Base-by-base conservation (phyloP, 1,140 invertebrate genomes). In the Melipona quadrifasciata region DNA sequence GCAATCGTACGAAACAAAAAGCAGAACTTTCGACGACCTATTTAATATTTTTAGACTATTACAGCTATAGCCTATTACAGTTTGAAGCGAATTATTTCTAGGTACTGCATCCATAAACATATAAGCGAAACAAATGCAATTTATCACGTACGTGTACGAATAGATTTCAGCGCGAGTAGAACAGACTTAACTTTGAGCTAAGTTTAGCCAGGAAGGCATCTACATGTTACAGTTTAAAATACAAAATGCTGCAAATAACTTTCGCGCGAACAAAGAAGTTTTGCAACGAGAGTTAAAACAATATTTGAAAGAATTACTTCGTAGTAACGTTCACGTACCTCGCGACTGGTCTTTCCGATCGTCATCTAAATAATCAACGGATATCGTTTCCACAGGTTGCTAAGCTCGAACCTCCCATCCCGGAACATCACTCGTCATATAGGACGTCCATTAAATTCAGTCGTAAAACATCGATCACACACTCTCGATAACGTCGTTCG, bases 381-480 rank as follows among this genome's bases (percentile, higher is more conserved):
- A 16, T 39, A 31, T 14, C 14, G 27, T 64, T 17, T 8, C 14
- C 27, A 57, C 73, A 57, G 27, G 65, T 31, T 34, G 19, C 19
- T 16, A 65, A 82, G 31, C n/a, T 64, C 65, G 16, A 71, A 57
- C 34, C 47, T 64, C 47, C 53, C 51, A 75, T 81, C 47, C 16
- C 31, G 2, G 34, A 61, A 67, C 61, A 55, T 87, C 77, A 76
- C 81, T 83, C 85, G 88, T 90, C 86, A 87, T 87, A 89, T 75
- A 70, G 76, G 76, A 83, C 82, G 72, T 58, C 65, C 88, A 83
- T 89, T 90, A 90, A 79, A 84, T 81, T 82, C 88, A 82, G 65
- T 83, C 88, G 80, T 89, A 86, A 89, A 87, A 87, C 77, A 82
- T 89, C 88, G 88, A 89, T 90, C 80, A 82, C 65, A 64, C 51